These are phyloP conservation scores for Oriolus oriolus DNA, from an alignment of 2,113 vertebrate genomes.

Conservation along the genomic window DNA sequence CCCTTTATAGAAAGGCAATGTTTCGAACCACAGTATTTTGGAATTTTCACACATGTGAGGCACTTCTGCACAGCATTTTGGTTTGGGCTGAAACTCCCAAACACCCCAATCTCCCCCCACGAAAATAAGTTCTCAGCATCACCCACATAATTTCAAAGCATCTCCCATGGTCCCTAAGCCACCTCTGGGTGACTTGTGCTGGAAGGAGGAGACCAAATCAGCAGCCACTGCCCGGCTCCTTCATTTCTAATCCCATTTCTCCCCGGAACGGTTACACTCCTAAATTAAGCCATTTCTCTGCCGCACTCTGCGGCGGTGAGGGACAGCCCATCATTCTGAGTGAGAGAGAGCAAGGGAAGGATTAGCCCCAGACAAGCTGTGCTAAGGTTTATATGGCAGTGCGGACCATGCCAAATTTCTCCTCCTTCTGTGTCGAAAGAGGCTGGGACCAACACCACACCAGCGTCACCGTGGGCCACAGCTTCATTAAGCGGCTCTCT, in stretches of 20 bases:
- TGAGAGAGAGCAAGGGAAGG: background rate
- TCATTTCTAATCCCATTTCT: background rate
- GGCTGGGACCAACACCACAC: background rate
- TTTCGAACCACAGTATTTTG: background rate
- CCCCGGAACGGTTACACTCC: rapidly evolving
- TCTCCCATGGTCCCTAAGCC: background rate
- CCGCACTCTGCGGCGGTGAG: background rate
- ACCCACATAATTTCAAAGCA: background rate
- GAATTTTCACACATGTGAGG: rapidly evolving
- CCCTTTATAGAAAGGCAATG: background rate
- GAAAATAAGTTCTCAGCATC: background rate
- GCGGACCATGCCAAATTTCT: background rate
- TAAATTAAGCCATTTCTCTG: background rate
- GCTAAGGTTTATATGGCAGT: background rate
- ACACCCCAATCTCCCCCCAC: background rate
- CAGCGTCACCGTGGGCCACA: rapidly evolving
- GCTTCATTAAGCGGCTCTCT: background rate
- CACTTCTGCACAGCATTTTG: background rate
- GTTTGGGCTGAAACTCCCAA: background rate
- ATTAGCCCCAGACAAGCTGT: background rate
- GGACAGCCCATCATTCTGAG: background rate
- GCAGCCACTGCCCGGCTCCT: background rate
- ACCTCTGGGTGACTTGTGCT: background rate
- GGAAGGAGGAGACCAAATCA: background rate
- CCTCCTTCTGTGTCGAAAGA: background rate